phyloP scores from a whole-genome alignment of 2,888 invertebrate species.

The Drosophila niveifrons region DNA sequence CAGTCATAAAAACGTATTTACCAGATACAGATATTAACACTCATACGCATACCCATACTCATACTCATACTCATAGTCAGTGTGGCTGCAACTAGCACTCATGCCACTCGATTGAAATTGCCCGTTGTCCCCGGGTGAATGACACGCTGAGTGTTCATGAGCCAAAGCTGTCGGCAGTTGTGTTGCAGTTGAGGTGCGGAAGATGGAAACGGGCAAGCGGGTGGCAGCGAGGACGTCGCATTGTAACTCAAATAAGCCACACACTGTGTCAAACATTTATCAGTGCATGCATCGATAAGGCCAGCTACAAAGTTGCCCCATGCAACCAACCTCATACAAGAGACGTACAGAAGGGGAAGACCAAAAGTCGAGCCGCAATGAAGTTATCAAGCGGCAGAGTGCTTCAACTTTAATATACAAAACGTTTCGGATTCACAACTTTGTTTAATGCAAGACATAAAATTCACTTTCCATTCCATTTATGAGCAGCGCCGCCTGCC shows the following conservation, averaged over 20 bases:
- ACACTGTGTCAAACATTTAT: conserved; percentile 78
- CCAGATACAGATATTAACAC: conserved; percentile 51
- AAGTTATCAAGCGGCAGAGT: conserved; percentile 65
- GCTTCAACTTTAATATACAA: conserved; percentile 50
- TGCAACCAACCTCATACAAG: conserved; percentile 18
- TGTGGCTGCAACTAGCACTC: conserved; percentile 12
- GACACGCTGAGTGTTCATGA: conserved; percentile 53
- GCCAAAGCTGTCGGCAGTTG: not conserved
- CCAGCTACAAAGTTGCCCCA: conserved; percentile 67
- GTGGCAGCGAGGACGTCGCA: conserved; percentile 30
- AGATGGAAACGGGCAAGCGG: not conserved
- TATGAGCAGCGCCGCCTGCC: conserved; percentile 60
- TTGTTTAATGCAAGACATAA: conserved; percentile 73
- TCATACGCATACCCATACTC: not conserved
- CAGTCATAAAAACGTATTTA: conserved; percentile 69
- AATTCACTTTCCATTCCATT: conserved; percentile 70
- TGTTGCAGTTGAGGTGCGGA: not conserved
- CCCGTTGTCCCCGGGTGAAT: conserved; percentile 50
- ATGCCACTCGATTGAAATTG: conserved; percentile 55
- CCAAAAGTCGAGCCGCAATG: conserved; percentile 43
- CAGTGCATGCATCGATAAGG: conserved; percentile 73
- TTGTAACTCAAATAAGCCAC: conserved; percentile 65
- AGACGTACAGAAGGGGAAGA: not conserved
- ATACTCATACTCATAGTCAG: conserved; percentile 1
- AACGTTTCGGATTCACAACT: conserved; percentile 71